Conservation (phyloP, 2,888 invertebrate genomes). For the Mechanitis messenoides region DNA sequence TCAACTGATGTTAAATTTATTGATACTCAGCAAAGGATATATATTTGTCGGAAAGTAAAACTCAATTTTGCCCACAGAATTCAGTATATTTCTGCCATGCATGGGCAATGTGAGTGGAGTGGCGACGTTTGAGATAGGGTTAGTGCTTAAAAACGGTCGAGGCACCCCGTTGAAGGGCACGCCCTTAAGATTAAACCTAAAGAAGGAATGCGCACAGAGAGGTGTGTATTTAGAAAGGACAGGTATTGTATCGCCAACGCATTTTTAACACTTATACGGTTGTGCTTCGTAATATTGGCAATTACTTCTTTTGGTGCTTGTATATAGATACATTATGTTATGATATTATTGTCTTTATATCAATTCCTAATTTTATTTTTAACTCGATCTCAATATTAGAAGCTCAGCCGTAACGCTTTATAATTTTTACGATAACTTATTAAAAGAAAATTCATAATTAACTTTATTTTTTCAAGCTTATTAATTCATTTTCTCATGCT, state of each 20-base stretch:
- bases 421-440: conserved; percentile 33
- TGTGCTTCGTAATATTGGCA: conserved; percentile 47
- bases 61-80: conserved; percentile 76
- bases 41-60: not conserved
- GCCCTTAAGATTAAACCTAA: conserved; percentile 88
- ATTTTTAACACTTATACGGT: conserved; percentile 74
- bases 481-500: conserved; percentile 37
- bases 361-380: not conserved
- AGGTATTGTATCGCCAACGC: conserved; percentile 79
- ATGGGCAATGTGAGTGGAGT: conserved; percentile 91
- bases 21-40: too few species aligned
- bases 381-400: conserved; percentile 40
- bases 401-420: conserved; percentile 53
- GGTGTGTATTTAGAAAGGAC: conserved; percentile 85
- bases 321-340: too few species aligned
- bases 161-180: conserved; percentile 89
- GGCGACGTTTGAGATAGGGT: conserved; percentile 90
- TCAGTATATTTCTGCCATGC: conserved; percentile 91
- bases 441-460: conserved; percentile 10
- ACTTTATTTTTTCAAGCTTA: conserved; percentile 30
- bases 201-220: conserved; percentile 96
- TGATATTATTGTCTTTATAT: not conserved
- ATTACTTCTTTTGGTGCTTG: conserved; percentile 14
- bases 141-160: conserved; percentile 87
- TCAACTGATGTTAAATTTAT: too few species aligned